A percentile compares a stretch with the other conserved stretches of the same genome.
Evolutionary conservation across 2,113 vertebrate species (phyloP).

Genomic region (Mustelus asterias): DNA sequence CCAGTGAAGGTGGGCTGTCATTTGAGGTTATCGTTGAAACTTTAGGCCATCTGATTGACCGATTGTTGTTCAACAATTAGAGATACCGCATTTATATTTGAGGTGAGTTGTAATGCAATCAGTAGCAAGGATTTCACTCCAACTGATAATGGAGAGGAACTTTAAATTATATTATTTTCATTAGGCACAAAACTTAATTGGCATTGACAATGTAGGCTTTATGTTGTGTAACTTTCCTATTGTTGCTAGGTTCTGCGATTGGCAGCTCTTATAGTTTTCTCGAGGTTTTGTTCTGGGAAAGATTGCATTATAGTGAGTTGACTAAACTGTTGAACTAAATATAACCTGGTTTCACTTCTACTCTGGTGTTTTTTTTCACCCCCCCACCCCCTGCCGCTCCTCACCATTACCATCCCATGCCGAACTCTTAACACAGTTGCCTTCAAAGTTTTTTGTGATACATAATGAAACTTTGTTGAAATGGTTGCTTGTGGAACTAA

Average conservation of each 20-base stretch:
- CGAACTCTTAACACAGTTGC: neutral
- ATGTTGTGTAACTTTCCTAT: neutral
- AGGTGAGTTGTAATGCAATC: neutral
- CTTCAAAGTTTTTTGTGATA: constrained; percentile 20
- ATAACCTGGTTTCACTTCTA: constrained; percentile 29
- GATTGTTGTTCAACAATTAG: neutral
- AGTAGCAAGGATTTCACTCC: neutral
- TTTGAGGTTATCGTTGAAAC: neutral
- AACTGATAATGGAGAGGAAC: neutral
- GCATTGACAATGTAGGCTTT: neutral
- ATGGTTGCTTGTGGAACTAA: constrained; percentile 1
- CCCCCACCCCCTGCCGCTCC: neutral
- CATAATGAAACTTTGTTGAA: constrained; percentile 9
- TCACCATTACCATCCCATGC: no score
- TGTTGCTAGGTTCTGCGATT: neutral
- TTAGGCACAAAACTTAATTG: neutral
- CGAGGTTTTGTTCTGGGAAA: constrained; percentile 29
- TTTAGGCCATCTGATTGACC: neutral
- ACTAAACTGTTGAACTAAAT: constrained; percentile 36
- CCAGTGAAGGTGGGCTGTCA: neutral
- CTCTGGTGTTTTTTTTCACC: neutral
- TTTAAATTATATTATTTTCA: neutral
- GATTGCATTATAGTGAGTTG: constrained; percentile 13
- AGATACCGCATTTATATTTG: neutral
- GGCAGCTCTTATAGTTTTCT: neutral